A percentile compares a stretch with the other conserved stretches of the same genome.
These are phyloP conservation scores for Gopherus flavomarginatus DNA, from an alignment of 2,113 vertebrate genomes.

Conservation along the genomic window DNA sequence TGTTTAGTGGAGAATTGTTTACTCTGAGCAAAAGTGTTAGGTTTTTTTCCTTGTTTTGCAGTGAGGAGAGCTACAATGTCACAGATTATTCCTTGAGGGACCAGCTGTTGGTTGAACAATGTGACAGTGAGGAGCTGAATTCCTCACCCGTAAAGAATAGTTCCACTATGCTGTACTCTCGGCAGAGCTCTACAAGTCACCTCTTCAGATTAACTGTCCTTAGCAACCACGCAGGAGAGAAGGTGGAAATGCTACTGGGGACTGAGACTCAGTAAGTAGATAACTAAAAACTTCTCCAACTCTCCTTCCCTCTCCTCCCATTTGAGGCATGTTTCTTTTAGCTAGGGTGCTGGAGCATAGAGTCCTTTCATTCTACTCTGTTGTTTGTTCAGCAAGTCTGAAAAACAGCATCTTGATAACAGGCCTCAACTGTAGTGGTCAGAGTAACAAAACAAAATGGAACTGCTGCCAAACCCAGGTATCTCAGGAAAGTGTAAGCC, in stretches of 20 bases:
- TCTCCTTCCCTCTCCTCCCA: neutral
- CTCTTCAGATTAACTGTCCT: constrained; percentile 87
- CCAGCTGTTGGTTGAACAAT: constrained; percentile 86
- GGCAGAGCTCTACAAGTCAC: constrained; percentile 79
- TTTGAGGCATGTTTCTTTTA: neutral
- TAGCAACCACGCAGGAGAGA: constrained; percentile 89
- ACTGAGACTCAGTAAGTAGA: constrained; percentile 89
- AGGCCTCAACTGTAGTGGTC: neutral
- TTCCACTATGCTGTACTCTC: constrained; percentile 83
- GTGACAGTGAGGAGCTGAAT: constrained; percentile 81
- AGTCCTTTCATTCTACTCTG: neutral
- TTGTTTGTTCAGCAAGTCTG: neutral
- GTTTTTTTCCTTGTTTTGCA: constrained; percentile 37
- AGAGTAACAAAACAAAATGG: neutral
- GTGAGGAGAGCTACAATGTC: constrained; percentile 95
- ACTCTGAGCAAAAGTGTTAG: rapidly evolving
- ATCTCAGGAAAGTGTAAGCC: neutral
- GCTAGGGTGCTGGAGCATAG: neutral
- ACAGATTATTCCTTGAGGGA: constrained; percentile 90
- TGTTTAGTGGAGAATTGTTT: rapidly evolving
- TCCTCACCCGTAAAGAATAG: constrained; percentile 82
- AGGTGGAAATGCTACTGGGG: constrained; percentile 89
- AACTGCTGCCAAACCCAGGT: neutral
- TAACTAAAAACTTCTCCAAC: rapidly evolving
- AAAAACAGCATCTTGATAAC: neutral